A percentile compares a stretch with the other conserved stretches of the same genome.
phyloP scores from a whole-genome alignment of 2,888 invertebrate species.

The Amphipyra berbera region DNA sequence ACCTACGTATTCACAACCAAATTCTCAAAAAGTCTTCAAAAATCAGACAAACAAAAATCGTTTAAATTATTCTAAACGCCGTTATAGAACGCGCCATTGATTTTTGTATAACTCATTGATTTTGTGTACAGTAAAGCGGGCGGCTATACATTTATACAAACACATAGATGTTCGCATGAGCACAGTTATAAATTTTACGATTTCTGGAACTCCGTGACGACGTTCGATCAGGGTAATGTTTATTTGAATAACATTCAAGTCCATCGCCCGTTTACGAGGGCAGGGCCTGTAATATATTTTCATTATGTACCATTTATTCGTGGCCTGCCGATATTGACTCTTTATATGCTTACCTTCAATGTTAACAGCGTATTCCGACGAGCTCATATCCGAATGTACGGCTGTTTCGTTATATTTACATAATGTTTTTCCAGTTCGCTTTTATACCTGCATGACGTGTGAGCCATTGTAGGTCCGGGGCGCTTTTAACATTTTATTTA shows the following conservation, averaged over 20 bases:
- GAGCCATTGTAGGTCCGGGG: conserved; percentile 30
- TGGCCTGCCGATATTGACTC: conserved; percentile 79
- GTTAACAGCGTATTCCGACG: conserved; percentile 73
- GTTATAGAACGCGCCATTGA: conserved; percentile 47
- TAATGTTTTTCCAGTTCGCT: conserved; percentile 64
- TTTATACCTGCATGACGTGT: conserved; percentile 30
- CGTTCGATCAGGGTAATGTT: conserved; percentile 79
- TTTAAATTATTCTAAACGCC: conserved; percentile 41
- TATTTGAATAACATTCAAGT: conserved; percentile 83
- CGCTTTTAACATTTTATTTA: conserved; percentile 47
- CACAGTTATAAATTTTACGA: conserved; percentile 80
- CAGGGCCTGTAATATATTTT: conserved; percentile 82
- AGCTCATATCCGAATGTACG: conserved; percentile 69
- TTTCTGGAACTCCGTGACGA: conserved; percentile 77
- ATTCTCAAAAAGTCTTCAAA: too few species aligned
- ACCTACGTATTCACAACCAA: too few species aligned
- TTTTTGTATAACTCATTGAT: conserved; percentile 51
- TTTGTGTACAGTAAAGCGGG: conserved; percentile 35
- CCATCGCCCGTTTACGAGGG: conserved; percentile 79
- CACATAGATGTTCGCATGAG: conserved; percentile 65
- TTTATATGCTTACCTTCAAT: conserved; percentile 81
- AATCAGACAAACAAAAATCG: background rate
- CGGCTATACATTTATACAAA: conserved; percentile 47
- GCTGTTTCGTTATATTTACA: conserved; percentile 78
- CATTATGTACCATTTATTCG: conserved; percentile 85